Base-by-base conservation (phyloP, 2,113 vertebrate genomes). In the Girardinichthys multiradiatus region DNA sequence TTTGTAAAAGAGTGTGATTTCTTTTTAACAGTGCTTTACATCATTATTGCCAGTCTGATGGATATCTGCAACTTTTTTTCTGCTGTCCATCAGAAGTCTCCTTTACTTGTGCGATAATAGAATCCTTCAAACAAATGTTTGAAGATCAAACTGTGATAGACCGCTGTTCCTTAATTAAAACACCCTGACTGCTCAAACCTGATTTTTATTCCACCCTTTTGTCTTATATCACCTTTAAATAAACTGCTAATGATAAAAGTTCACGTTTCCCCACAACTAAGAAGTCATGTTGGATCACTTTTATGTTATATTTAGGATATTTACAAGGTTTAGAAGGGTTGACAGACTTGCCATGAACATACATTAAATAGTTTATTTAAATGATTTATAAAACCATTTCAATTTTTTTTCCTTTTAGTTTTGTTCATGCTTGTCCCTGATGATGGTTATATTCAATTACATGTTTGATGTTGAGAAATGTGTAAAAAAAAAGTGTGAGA, bases 131-230 rank as follows among this genome's bases (percentile, higher is more conserved):
- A 69, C 66, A 35, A 9, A 14, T 37, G n/a, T 58, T 58, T 69
- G n/a, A 69, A 58, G 54, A 37, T 69, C 15, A 69, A 15, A 39
- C 67, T 67, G 17, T 57, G 45, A 57, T 17, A 68, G 28, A 67
- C 29, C 42, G 11, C 12, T 30, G 45, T 54, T 68, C 24, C 30
- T 68, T 68, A 33, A 68, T 33, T 68, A 15, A 57, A 57, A 31
- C 6, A 35, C 5, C 29, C 21, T 29, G 17, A 10, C 42, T 14
- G 29, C 28, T 30, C 64, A 67, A 31, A 45, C 64, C 42, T 61
- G 33, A 68, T 73, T 70, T 54, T 14, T 24, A 48, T 66, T 45
- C n/a, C 27, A 48, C 64, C 48, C 64, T 17, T 42, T 33, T 26
- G 9, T 37, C 30, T 63, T n/a, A 64, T 64, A 39, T 64, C 33